These are phyloP conservation scores for Mycogona germanica DNA, from an alignment of 2,888 invertebrate genomes.

Conservation along the genomic window DNA sequence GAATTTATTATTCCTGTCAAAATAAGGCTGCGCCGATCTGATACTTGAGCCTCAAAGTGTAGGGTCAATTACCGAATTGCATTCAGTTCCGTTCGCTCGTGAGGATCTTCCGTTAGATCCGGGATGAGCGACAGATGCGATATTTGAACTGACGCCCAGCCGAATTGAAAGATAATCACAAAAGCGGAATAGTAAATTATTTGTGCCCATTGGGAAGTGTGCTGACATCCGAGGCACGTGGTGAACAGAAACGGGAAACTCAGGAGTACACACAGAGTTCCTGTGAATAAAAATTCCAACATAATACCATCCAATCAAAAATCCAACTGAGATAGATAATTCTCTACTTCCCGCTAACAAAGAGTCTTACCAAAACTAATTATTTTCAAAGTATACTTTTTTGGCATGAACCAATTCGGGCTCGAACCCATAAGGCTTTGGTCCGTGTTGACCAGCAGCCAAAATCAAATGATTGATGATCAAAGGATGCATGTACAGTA, in stretches of 20 bases:
- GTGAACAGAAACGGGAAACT: conserved; percentile 83
- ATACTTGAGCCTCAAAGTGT: too few relatives aligned
- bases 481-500: too few relatives aligned
- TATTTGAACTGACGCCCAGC: conserved; percentile 86
- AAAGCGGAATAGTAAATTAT: conserved; percentile 62
- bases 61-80: conserved; percentile 50
- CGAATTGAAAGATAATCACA: conserved; percentile 76
- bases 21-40: too few relatives aligned
- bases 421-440: too few relatives aligned
- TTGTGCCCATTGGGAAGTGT: conserved; percentile 52
- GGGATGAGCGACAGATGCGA: conserved; percentile 82
- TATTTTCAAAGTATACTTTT: too few relatives aligned
- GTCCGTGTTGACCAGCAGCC: not conserved
- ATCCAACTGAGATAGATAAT: not conserved
- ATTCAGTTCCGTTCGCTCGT: conserved; percentile 61
- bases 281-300: conserved; percentile 37
- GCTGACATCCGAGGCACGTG: conserved; percentile 53
- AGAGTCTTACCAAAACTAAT: too few relatives aligned
- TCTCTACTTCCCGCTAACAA: too few relatives aligned
- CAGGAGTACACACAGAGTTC: conserved; percentile 56
- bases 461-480: too few relatives aligned
- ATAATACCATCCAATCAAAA: not conserved
- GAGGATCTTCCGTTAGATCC: conserved; percentile 57
- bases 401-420: too few relatives aligned
- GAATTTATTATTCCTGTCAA: too few relatives aligned